These are phyloP conservation scores for Mizuhopecten yessoensis DNA, from an alignment of 1,140 invertebrate genomes.

Conservation along the genomic window DNA sequence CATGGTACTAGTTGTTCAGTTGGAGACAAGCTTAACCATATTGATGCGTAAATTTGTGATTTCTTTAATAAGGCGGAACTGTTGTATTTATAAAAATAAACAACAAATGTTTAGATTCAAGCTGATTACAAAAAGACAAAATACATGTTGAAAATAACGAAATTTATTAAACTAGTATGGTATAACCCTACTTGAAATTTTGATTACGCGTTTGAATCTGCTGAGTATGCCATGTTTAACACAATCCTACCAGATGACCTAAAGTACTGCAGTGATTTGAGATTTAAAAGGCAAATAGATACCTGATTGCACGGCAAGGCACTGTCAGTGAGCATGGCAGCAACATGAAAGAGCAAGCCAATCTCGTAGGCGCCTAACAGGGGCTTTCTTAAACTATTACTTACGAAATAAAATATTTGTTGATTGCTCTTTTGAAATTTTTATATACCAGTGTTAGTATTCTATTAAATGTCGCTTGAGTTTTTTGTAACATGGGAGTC, in stretches of 20 bases:
- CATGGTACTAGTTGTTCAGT: too few species aligned
- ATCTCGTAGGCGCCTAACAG: not conserved
- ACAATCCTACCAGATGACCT: slow-evolving; percentile 6
- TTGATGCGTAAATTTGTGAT: too few species aligned
- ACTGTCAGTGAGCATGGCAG: not conserved
- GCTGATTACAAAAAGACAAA: too few species aligned
- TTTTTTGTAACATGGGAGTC: not conserved
- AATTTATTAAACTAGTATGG: not conserved
- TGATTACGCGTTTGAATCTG: not conserved
- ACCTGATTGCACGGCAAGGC: not conserved
- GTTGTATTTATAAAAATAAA: too few species aligned
- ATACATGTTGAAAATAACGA: too few species aligned
- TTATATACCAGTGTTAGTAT: slow-evolving; percentile 29
- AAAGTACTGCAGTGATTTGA: slow-evolving; percentile 26
- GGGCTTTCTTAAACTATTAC: not conserved
- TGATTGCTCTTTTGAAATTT: slow-evolving; percentile 29
- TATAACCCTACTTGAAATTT: not conserved
- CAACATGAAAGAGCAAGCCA: not conserved
- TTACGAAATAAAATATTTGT: slow-evolving; percentile 24
- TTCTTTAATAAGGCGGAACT: too few species aligned
- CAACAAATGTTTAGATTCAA: too few species aligned
- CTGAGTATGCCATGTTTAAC: not conserved
- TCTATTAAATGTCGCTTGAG: slow-evolving; percentile 21
- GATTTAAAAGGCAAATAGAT: not conserved
- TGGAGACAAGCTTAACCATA: too few species aligned